These are phyloP conservation scores for Coturnix japonica DNA, from an alignment of 2,113 vertebrate species.

Conservation along the genomic window DNA sequence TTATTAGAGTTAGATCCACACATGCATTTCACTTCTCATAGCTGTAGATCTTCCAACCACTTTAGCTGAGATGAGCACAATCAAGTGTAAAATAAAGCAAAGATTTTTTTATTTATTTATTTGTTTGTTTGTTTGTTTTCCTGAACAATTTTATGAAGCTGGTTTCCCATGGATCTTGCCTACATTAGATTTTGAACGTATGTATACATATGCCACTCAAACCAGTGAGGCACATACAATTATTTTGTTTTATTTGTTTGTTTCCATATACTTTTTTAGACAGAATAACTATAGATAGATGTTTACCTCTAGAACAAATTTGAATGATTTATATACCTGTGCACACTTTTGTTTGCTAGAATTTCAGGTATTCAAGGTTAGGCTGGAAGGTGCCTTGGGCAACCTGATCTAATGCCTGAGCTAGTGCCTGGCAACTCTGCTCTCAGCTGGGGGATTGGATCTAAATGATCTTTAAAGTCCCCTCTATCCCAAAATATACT, in stretches of 20 bases:
- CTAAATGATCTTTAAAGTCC: too few relatives aligned
- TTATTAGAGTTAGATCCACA: neutral
- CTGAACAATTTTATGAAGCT: neutral
- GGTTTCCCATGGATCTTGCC: neutral
- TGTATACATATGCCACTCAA: neutral
- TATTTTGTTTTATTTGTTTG: neutral
- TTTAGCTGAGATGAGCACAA: neutral
- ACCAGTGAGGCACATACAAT: neutral
- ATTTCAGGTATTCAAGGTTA: neutral
- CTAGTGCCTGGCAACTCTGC: too few relatives aligned
- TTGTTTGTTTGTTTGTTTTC: neutral
- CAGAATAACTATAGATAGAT: neutral
- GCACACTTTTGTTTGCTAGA: neutral
- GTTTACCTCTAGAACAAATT: neutral
- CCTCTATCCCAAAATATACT: too few relatives aligned
- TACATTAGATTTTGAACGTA: neutral
- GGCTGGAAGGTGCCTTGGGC: too few relatives aligned
- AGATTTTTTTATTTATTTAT: neutral
- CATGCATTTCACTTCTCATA: neutral
- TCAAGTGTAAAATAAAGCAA: neutral
- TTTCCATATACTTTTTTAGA: neutral
- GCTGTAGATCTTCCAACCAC: neutral
- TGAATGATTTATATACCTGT: neutral
- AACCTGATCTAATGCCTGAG: too few relatives aligned
- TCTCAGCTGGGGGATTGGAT: too few relatives aligned